Conservation (phyloP, 1,140 invertebrate species). For the Saccostrea echinata region DNA sequence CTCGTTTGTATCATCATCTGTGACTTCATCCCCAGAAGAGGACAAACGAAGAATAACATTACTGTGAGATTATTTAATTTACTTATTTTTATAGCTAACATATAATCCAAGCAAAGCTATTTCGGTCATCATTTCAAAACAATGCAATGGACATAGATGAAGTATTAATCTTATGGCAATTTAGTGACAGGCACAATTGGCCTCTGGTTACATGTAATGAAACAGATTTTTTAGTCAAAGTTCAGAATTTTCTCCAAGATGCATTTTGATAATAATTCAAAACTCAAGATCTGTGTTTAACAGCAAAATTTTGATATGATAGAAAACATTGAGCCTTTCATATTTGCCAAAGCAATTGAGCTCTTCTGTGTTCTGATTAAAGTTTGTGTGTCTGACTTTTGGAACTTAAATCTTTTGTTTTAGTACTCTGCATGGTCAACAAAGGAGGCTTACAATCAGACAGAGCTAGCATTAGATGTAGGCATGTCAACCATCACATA, state of each 20-base stretch:
- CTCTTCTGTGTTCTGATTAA: background rate
- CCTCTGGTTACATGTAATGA: no score
- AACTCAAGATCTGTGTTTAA: no score
- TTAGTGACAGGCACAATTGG: no score
- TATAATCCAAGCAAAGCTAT: background rate
- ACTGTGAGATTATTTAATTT: background rate
- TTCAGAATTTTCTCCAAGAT: no score
- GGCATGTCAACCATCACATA: conserved; percentile 75
- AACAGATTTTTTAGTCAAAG: no score
- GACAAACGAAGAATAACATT: conserved; percentile 52
- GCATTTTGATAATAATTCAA: no score
- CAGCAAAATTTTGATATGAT: no score
- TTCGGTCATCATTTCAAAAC: no score
- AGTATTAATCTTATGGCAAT: no score
- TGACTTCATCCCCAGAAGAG: conserved; percentile 78
- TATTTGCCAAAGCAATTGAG: no score
- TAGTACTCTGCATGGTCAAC: conserved; percentile 74
- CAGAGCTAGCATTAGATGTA: conserved; percentile 71
- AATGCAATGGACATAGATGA: no score
- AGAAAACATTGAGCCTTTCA: no score
- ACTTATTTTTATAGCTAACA: background rate
- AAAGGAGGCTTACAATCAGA: conserved; percentile 70
- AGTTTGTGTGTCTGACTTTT: background rate
- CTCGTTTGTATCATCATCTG: conserved; percentile 81
- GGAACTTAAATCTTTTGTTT: background rate